Conservation (phyloP, 2,113 vertebrate species). For the Sphyrna mokarran region DNA sequence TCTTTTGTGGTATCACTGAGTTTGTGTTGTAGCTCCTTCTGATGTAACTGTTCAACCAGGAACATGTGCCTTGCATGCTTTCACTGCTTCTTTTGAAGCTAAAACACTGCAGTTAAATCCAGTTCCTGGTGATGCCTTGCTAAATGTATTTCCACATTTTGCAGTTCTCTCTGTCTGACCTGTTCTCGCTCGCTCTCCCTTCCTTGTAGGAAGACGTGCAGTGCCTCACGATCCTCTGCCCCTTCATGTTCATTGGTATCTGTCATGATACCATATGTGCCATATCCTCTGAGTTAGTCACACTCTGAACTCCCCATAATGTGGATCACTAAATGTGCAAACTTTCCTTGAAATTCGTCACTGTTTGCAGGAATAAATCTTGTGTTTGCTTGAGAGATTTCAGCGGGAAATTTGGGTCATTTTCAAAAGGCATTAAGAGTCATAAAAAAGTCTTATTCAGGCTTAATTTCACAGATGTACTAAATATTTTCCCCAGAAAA, state of each 20-base stretch:
- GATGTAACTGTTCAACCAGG: background rate
- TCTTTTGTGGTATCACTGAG: background rate
- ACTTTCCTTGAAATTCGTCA: background rate
- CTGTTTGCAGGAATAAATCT: background rate
- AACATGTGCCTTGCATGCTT: background rate
- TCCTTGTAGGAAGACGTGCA: background rate
- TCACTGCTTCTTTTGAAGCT: background rate
- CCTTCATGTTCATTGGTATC: background rate
- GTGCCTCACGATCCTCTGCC: background rate
- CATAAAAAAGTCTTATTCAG: background rate
- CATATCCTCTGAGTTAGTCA: background rate
- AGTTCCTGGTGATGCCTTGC: background rate
- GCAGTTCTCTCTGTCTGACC: background rate
- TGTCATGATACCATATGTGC: background rate
- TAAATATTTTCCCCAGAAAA: background rate
- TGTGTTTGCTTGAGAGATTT: background rate
- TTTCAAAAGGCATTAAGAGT: background rate
- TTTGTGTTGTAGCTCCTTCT: background rate
- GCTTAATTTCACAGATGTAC: too few species aligned
- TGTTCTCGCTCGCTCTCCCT: background rate
- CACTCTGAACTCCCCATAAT: background rate
- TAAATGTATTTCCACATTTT: background rate
- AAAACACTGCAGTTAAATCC: background rate
- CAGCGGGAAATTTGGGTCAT: background rate
- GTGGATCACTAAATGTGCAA: background rate